phyloP scores from a whole-genome alignment of 2,113 vertebrate genomes.

The Perca fluviatilis region DNA sequence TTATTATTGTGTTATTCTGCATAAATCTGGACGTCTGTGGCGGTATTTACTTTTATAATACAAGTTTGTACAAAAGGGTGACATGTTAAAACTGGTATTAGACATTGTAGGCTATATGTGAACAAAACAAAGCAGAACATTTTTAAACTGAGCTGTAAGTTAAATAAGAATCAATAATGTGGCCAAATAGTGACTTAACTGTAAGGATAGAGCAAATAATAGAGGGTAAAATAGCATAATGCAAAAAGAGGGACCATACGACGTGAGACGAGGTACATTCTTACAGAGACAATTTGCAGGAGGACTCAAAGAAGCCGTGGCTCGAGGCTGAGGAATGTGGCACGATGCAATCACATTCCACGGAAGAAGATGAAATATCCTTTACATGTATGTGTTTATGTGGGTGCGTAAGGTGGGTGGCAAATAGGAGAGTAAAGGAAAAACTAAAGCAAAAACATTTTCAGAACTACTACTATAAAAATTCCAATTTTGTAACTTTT shows the following conservation, averaged over 20 bases:
- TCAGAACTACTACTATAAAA: not conserved
- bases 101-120: not conserved
- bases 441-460: not conserved
- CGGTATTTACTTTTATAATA: not conserved
- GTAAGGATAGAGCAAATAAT: not conserved
- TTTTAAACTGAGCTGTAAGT: not conserved
- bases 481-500: not conserved
- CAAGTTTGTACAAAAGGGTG: not conserved
- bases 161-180: not conserved
- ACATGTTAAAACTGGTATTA: not conserved
- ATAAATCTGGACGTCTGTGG: not conserved
- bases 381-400: not conserved
- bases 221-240: not conserved
- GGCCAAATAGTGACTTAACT: not conserved
- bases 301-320: slow-evolving; percentile 63
- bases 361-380: slow-evolving; percentile 29
- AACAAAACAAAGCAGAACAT: not conserved
- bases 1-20: not conserved
- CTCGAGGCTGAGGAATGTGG: slow-evolving; percentile 79
- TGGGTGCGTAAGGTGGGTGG: not conserved
- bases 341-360: slow-evolving; percentile 76
- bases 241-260: not conserved
- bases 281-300: slow-evolving; percentile 72
- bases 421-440: not conserved
- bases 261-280: slow-evolving; percentile 33